A percentile compares a stretch with the other conserved stretches of the same genome.
Conservation (phyloP, 2,113 vertebrate genomes). For the Alethe castanea region DNA sequence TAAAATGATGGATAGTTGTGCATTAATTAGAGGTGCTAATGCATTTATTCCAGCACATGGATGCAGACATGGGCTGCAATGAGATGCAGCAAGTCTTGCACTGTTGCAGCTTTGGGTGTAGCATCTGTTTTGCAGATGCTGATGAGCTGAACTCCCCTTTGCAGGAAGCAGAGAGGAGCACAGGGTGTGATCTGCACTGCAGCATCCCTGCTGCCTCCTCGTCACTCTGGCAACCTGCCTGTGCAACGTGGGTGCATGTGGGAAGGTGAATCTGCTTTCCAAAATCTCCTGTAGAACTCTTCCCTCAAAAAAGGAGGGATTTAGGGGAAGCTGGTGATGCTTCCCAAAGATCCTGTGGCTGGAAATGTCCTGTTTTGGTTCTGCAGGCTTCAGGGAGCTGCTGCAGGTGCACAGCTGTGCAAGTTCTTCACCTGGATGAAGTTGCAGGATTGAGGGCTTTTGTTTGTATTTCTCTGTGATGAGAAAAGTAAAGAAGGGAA, state of each 20-base stretch:
- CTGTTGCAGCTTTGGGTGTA: background rate
- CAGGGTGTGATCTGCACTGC: background rate
- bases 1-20: background rate
- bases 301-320: background rate
- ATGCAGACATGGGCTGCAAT: background rate
- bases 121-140: background rate
- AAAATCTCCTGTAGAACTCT: background rate
- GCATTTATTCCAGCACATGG: background rate
- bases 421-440: background rate
- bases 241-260: background rate
- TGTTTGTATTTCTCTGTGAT: background rate
- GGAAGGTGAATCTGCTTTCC: background rate
- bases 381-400: background rate
- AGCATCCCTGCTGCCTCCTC: background rate
- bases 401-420: background rate
- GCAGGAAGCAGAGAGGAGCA: background rate
- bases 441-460: background rate
- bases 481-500: background rate
- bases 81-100: background rate
- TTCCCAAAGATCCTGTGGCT: background rate
- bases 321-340: background rate
- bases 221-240: background rate
- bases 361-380: background rate
- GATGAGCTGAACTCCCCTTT: background rate
- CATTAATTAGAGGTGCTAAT: background rate